Percentiles rank a stretch among this genome's conserved stretches.
phyloP scores from a whole-genome alignment of 2,888 invertebrate genomes.

The Sceliomorpha sp. region DNA sequence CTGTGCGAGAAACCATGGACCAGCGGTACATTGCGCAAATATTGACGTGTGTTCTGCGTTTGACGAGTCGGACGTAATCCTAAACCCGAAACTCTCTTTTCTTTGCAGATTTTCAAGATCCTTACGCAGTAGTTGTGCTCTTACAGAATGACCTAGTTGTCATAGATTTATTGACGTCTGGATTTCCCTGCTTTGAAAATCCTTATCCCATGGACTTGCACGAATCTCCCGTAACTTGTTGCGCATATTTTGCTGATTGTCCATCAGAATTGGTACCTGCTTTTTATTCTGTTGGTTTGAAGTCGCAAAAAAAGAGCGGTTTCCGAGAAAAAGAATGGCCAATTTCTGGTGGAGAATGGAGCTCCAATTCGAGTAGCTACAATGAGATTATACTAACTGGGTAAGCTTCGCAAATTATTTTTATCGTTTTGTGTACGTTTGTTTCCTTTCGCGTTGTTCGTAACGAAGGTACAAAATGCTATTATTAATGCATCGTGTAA shows the following conservation, averaged over 20 bases:
- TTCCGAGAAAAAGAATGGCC: constrained; percentile 98
- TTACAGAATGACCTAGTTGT: constrained; percentile 99
- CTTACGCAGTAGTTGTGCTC: constrained; percentile 98
- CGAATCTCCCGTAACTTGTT: constrained; percentile 98
- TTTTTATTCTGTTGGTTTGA: constrained; percentile 95
- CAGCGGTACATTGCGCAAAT: constrained; percentile 85
- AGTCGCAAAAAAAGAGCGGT: constrained; percentile 87
- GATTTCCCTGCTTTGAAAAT: constrained; percentile 99
- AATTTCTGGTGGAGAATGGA: constrained; percentile 97
- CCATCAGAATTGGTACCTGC: constrained; percentile 98
- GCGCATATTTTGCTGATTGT: constrained; percentile 98
- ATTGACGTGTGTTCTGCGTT: constrained; percentile 25
- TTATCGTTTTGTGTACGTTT: constrained; percentile 11
- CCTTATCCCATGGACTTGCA: constrained; percentile 99
- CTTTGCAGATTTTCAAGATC: constrained; percentile 95
- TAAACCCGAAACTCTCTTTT: constrained; percentile 51
- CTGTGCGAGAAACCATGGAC: constrained; percentile 97
- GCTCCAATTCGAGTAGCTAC: constrained; percentile 96
- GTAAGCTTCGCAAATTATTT: constrained; percentile 81
- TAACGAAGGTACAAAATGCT: too few relatives aligned
- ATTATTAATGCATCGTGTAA: too few relatives aligned
- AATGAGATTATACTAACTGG: constrained; percentile 99
- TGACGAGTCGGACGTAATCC: constrained; percentile 23
- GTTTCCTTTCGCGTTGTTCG: not conserved
- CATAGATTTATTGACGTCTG: constrained; percentile 96